Conservation (phyloP, 2,888 invertebrate species). For the Diaphora mendica region DNA sequence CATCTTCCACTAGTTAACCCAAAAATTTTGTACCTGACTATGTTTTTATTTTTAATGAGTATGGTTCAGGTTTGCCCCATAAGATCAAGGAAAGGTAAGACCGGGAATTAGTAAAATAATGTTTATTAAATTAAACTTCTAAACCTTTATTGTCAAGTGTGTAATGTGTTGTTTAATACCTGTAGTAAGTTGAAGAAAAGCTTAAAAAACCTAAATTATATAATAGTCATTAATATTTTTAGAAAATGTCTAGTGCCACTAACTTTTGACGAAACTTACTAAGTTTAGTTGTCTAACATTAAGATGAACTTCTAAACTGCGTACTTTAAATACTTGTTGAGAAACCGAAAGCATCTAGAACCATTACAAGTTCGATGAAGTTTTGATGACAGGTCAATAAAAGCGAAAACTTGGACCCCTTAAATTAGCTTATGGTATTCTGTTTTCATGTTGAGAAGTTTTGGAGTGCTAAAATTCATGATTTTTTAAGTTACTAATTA, state of each 20-base stretch:
- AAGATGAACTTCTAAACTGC: slow-evolving; percentile 18
- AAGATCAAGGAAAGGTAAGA: too few relatives aligned
- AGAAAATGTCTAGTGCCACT: not conserved
- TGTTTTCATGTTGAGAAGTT: slow-evolving; percentile 16
- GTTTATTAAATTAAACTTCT: too few relatives aligned
- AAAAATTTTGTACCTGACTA: too few relatives aligned
- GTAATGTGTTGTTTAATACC: too few relatives aligned
- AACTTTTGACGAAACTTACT: slow-evolving; percentile 2
- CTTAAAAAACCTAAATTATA: too few relatives aligned
- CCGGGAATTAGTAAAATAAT: too few relatives aligned
- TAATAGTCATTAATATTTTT: too few relatives aligned
- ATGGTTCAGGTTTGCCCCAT: too few relatives aligned
- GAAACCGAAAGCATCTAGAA: slow-evolving; percentile 14
- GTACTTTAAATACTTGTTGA: slow-evolving; percentile 14
- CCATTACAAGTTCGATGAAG: slow-evolving; percentile 18
- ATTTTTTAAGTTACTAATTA: slow-evolving; percentile 10
- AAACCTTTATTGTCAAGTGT: too few relatives aligned
- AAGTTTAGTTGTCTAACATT: slow-evolving; percentile 12
- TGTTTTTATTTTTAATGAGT: too few relatives aligned
- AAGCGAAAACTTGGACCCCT: slow-evolving; percentile 7
- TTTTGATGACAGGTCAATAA: slow-evolving; percentile 22
- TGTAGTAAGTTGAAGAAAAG: too few relatives aligned
- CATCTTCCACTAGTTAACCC: too few relatives aligned
- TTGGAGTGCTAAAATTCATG: slow-evolving; percentile 4
- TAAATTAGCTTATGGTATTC: slow-evolving; percentile 18